Conservation (phyloP, 2,888 invertebrate genomes). For the Gryllus longicercus region DNA sequence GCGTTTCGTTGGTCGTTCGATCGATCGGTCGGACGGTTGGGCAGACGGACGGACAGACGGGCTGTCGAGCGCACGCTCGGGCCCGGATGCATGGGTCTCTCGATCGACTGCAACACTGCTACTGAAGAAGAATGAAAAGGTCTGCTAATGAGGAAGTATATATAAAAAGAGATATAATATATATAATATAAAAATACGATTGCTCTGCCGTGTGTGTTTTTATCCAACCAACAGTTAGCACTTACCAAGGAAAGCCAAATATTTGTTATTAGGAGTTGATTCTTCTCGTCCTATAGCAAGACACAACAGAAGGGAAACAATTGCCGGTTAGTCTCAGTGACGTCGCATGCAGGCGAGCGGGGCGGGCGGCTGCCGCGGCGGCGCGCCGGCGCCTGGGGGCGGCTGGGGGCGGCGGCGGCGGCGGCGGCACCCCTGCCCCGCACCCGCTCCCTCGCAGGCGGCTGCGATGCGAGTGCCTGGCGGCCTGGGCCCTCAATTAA, state of each 20-base stretch:
- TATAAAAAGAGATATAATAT: slow-evolving; percentile 18
- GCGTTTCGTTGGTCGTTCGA: no score
- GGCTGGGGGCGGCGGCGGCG: neutral
- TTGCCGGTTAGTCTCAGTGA: slow-evolving; percentile 37
- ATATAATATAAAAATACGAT: slow-evolving; percentile 28
- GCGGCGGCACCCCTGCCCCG: neutral
- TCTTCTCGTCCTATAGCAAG: slow-evolving; percentile 84
- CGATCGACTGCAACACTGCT: slow-evolving; percentile 17
- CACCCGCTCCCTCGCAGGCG: no score
- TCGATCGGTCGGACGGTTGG: no score
- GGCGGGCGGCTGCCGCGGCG: neutral
- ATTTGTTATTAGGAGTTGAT: slow-evolving; percentile 92
- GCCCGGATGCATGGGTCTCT: slow-evolving; percentile 8
- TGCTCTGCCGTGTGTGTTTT: slow-evolving; percentile 38
- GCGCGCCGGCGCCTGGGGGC: neutral
- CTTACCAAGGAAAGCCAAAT: slow-evolving; percentile 94
- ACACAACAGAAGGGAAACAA: slow-evolving; percentile 70
- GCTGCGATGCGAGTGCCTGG: no score
- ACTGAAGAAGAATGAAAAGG: slow-evolving; percentile 2
- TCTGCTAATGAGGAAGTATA: slow-evolving; percentile 25
- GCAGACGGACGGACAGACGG: no score
- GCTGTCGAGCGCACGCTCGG: neutral
- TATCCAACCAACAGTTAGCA: slow-evolving; percentile 44
- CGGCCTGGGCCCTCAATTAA: no score
- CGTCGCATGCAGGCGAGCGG: slow-evolving; percentile 31